Evolutionary conservation across 2,113 vertebrate genomes (phyloP).

Genomic region (Neomonachus schauinslandi): DNA sequence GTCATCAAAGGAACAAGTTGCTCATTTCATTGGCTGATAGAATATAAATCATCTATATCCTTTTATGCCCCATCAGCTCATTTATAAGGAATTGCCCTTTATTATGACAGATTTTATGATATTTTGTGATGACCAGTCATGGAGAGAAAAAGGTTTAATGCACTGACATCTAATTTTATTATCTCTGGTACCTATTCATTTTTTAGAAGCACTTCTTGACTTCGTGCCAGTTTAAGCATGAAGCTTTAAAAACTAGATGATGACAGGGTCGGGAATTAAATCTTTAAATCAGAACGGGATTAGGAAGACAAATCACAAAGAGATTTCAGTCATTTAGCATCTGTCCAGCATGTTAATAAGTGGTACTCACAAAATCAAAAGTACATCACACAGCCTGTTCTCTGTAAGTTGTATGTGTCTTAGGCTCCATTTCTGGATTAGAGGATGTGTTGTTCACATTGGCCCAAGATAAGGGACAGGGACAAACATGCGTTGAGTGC

Average conservation of each 20-base stretch:
- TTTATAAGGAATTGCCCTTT: slow-evolving; percentile 81
- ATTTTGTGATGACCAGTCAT: slow-evolving; percentile 80
- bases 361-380: neutral
- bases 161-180: slow-evolving; percentile 84
- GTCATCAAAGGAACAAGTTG: slow-evolving; percentile 45
- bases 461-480: neutral
- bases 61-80: slow-evolving; percentile 69
- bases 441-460: neutral
- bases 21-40: slow-evolving; percentile 58
- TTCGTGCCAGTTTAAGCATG: slow-evolving; percentile 71
- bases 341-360: slow-evolving; percentile 53
- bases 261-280: slow-evolving; percentile 73
- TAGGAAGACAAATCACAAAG: slow-evolving; percentile 61
- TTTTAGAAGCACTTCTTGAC: slow-evolving; percentile 77
- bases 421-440: neutral
- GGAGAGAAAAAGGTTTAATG: slow-evolving; percentile 77
- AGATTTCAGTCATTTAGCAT: slow-evolving; percentile 61
- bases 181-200: slow-evolving; percentile 76
- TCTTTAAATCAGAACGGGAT: slow-evolving; percentile 74
- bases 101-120: slow-evolving; percentile 80
- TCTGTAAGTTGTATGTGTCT: neutral
- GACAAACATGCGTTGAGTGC: accelerated
- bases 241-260: slow-evolving; percentile 69
- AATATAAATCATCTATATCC: slow-evolving; percentile 70
- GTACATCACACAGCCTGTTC: neutral